A percentile compares a stretch with the other conserved stretches of the same genome.
phyloP scores from a whole-genome alignment of 2,113 vertebrate species.

The Camelus bactrianus region DNA sequence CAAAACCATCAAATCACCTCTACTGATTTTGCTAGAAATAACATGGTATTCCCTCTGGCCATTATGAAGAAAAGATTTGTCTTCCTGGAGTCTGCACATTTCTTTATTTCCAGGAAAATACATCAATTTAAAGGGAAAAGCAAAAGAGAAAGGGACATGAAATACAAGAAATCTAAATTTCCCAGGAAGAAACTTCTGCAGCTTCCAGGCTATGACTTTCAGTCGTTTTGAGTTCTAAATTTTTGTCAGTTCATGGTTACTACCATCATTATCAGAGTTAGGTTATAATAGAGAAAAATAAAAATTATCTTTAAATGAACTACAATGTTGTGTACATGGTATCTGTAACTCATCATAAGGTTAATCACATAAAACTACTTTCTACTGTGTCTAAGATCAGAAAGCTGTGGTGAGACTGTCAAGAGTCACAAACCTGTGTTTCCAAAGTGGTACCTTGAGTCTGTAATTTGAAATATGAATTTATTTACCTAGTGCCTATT shows the following conservation, averaged over 20 bases:
- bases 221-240: not conserved
- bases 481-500: not conserved
- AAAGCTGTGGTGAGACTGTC: not conserved
- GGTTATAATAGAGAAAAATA: not conserved
- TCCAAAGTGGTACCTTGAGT: not conserved
- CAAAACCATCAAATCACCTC: not conserved
- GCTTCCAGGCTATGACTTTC: not conserved
- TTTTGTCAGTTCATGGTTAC: not conserved
- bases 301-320: conserved; percentile 12
- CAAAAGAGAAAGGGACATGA: not conserved
- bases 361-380: not conserved
- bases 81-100: not conserved
- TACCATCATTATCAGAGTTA: not conserved
- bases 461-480: not conserved
- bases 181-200: not conserved
- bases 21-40: not conserved
- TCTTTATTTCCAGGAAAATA: not conserved
- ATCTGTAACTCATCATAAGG: not conserved
- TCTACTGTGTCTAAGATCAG: not conserved
- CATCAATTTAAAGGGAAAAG: not conserved
- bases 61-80: not conserved
- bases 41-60: not conserved
- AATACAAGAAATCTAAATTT: conserved; percentile 17
- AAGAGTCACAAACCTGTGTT: not conserved
- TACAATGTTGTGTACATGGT: not conserved